These are phyloP conservation scores for Lepidocolaptes lacrymiger DNA, from an alignment of 2,797 vertebrate genomes.

Conservation along the genomic window DNA sequence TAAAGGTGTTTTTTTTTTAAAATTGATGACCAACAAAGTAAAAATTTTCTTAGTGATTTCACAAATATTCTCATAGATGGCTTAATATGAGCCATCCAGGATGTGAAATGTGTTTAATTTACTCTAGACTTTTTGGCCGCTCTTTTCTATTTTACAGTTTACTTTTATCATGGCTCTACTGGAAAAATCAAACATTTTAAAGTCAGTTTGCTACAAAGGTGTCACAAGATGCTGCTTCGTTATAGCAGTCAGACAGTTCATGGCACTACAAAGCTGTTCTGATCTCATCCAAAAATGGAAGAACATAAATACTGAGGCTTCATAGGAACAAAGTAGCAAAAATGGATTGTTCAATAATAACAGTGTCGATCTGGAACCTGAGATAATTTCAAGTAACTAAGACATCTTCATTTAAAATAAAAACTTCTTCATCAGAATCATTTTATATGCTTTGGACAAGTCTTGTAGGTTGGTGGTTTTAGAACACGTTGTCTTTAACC, in stretches of 20 bases:
- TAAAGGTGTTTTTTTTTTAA: background rate
- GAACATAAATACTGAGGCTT: background rate
- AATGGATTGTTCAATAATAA: background rate
- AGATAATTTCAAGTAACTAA: background rate
- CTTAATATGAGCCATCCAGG: background rate
- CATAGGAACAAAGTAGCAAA: background rate
- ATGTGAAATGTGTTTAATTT: background rate
- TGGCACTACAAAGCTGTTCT: background rate
- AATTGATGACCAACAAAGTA: background rate
- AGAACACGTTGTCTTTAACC: background rate
- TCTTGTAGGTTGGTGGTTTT: background rate
- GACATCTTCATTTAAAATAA: background rate
- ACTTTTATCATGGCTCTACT: background rate
- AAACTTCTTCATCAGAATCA: background rate
- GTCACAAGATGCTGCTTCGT: background rate
- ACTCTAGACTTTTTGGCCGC: background rate
- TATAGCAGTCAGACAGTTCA: background rate
- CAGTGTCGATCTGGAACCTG: background rate
- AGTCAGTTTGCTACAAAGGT: background rate
- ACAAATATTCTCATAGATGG: background rate
- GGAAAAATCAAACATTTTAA: background rate
- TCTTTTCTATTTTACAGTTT: background rate
- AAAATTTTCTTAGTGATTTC: background rate
- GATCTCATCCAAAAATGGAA: background rate
- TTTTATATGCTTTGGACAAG: background rate